Percentiles rank a stretch among this genome's conserved stretches.
These are phyloP conservation scores for Brienomyrus longianalis DNA, from an alignment of 2,113 vertebrate genomes.

Conservation along the genomic window DNA sequence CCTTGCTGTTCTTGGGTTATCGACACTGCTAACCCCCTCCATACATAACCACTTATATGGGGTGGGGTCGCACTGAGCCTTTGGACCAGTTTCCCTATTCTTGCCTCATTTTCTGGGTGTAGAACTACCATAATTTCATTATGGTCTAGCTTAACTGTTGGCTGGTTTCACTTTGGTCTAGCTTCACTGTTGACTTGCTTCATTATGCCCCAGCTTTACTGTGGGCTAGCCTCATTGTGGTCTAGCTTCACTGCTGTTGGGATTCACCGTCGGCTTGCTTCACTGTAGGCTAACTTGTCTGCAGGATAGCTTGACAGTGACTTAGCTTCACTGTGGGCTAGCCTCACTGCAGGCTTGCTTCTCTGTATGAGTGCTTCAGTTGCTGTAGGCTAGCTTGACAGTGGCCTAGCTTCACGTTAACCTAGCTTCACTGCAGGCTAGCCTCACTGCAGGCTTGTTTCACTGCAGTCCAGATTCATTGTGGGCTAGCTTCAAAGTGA, in stretches of 20 bases:
- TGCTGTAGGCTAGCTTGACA: not conserved
- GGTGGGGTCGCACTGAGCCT: not conserved
- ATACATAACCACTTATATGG: not conserved
- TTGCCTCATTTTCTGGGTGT: not conserved
- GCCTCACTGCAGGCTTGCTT: not conserved
- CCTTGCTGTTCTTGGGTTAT: not conserved
- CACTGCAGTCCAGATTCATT: not conserved
- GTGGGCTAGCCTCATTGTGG: not conserved
- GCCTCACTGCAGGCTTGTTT: not conserved
- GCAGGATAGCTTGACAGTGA: not conserved
- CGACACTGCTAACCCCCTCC: not conserved
- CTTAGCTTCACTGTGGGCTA: not conserved
- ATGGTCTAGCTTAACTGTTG: not conserved
- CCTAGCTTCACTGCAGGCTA: not conserved
- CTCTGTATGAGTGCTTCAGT: no score
- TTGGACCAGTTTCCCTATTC: not conserved
- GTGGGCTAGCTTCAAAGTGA: not conserved
- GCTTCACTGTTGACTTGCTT: not conserved
- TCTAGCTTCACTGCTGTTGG: no score
- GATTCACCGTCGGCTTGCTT: not conserved
- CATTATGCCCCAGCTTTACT: not conserved
- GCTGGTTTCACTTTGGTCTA: not conserved
- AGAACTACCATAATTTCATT: not conserved
- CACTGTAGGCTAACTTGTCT: not conserved
- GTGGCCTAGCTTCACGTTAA: not conserved